Base-by-base conservation (phyloP, 2,113 vertebrate genomes). In the Paedocypris sp. region DNA sequence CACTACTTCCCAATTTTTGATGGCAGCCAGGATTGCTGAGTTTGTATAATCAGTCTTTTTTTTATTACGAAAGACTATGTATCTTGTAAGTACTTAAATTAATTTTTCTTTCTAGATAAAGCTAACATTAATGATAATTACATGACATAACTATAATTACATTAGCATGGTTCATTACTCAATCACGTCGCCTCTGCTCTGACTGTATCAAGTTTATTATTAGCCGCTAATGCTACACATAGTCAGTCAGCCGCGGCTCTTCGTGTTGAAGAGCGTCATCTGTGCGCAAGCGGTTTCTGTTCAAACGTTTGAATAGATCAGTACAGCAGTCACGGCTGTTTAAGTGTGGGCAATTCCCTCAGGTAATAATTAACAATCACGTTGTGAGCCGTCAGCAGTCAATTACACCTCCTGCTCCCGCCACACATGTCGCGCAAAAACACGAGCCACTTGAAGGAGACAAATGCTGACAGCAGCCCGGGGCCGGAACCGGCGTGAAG, bases 301-400 rank as follows among this genome's bases (percentile, higher is more conserved):
- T n/a, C n/a, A n/a, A n/a, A 57, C 65, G 75, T 81, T 84, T 77
- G 71, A 77, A 77, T 75, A 73, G 75, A 64, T 66, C 53, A 69
- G 71, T 76, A 66, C 64, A 61, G 69, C 71, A 64, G 69, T 72
- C 77, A 76, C 53, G 74, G 75, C 73, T 75, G 70, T 73, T 79
- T 81, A 79, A 82, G 73, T 78, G 67, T 69, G 68, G 65, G 60
- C 75, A 70, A 48, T 80, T 77, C 81, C 84, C 81, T 66, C 53
- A 71, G 81, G 85, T 80, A 77, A 83, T 81, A 85, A 83, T 87
- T 86, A 86, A 84, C 79, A 82, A 78, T 79, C 73, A 71, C 75
- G 80, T 78, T 74, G 72, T 67, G 56, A 80, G 79, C 81, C 77
- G 78, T 83, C 81, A 78, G 77, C 77, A 83, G 82, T 85, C 82